phyloP scores from a whole-genome alignment of 2,113 vertebrate species.

The Hemibagrus wyckioides region DNA sequence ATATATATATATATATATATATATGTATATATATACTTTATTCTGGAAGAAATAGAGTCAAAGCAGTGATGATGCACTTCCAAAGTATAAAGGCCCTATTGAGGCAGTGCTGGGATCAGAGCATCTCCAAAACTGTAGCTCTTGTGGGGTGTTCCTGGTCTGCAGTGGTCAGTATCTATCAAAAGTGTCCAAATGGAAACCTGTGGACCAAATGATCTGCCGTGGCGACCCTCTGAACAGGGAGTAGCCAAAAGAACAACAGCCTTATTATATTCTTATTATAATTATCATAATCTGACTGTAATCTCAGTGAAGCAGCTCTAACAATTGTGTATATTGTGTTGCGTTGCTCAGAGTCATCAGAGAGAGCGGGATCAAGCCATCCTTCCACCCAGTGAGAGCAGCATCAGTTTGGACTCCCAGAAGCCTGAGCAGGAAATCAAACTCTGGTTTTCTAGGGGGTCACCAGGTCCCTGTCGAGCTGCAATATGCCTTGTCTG shows the following conservation, averaged over 20 bases:
- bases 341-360: neutral
- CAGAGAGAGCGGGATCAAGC: neutral
- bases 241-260: too few relatives aligned
- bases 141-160: too few relatives aligned
- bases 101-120: neutral
- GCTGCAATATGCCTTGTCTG: constrained; percentile 3
- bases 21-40: neutral
- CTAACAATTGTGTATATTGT: neutral
- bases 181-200: too few relatives aligned
- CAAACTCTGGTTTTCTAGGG: neutral
- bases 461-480: neutral
- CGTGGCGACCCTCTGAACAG: too few relatives aligned
- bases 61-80: neutral
- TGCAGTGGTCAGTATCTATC: too few relatives aligned
- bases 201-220: too few relatives aligned
- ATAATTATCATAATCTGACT: neutral
- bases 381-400: neutral
- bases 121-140: too few relatives aligned
- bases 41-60: neutral
- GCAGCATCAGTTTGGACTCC: neutral
- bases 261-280: neutral
- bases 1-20: too few relatives aligned
- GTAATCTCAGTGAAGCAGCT: neutral
- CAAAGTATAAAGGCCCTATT: neutral
- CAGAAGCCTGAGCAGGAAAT: neutral